These are phyloP conservation scores for Psittacara wagleri DNA, from an alignment of 2,113 vertebrate genomes.

Conservation along the genomic window DNA sequence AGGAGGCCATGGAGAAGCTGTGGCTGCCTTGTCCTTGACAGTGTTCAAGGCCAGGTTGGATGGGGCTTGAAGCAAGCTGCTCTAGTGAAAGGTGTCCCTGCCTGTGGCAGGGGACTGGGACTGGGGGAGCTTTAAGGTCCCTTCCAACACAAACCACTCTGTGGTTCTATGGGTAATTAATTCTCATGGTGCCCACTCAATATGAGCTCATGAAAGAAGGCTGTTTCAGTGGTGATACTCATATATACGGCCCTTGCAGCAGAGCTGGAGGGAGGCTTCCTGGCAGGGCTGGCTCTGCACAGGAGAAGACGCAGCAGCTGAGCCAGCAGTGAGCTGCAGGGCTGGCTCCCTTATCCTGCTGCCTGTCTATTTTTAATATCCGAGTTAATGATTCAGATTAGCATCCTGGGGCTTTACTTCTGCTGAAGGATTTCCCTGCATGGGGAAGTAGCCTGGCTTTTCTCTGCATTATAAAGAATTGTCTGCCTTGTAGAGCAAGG, in stretches of 20 bases:
- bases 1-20: background rate
- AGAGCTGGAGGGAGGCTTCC: background rate
- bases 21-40: background rate
- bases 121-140: background rate
- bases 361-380: background rate
- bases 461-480: background rate
- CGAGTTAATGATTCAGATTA: background rate
- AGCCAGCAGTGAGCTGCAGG: background rate
- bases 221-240: background rate
- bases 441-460: background rate
- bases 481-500: background rate
- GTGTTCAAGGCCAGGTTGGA: background rate
- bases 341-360: background rate
- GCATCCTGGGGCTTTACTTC: background rate
- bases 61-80: background rate
- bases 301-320: background rate
- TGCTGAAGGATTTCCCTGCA: background rate
- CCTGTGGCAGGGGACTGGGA: background rate
- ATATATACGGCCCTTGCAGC: background rate
- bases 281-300: rapidly evolving
- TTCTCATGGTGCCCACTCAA: background rate
- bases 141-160: background rate
- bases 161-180: background rate
- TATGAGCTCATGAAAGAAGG: background rate
- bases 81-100: background rate